Percentiles rank a stretch among this genome's conserved stretches.
phyloP scores from a whole-genome alignment of 2,113 vertebrate species.

The Rallus limicola region DNA sequence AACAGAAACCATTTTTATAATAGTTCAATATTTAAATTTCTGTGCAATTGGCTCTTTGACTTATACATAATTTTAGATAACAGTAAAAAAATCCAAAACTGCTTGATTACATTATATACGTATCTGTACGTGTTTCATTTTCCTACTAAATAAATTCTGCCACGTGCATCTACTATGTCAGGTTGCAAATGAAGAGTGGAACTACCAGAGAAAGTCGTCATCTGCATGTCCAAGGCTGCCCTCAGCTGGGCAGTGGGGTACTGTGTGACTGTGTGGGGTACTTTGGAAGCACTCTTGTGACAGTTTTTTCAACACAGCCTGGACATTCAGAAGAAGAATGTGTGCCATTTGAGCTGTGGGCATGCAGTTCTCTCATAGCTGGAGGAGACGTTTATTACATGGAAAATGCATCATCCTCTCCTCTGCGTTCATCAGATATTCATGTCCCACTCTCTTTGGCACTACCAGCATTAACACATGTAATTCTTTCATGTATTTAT shows the following conservation, averaged over 20 bases:
- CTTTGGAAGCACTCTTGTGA: not conserved
- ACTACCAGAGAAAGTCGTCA: not conserved
- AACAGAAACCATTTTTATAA: not conserved
- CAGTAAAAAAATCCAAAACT: not conserved
- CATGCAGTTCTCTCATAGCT: not conserved
- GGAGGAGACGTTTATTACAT: not conserved
- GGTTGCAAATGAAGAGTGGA: not conserved
- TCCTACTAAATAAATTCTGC: not conserved
- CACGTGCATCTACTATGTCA: not conserved
- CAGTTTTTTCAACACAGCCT: rapidly evolving
- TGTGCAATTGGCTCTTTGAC: not conserved
- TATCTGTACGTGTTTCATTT: not conserved
- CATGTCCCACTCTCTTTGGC: not conserved
- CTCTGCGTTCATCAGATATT: not conserved
- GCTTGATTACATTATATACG: not conserved
- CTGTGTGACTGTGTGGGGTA: too few species aligned
- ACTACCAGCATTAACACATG: not conserved
- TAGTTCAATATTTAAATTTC: not conserved
- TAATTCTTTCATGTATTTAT: not conserved
- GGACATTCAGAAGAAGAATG: not conserved
- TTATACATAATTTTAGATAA: not conserved
- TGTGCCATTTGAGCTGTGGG: not conserved
- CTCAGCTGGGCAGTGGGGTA: not conserved
- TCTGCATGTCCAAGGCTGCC: not conserved
- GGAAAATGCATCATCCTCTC: rapidly evolving